phyloP scores from a whole-genome alignment of 2,113 vertebrate species.

The Gambusia holbrooki region DNA sequence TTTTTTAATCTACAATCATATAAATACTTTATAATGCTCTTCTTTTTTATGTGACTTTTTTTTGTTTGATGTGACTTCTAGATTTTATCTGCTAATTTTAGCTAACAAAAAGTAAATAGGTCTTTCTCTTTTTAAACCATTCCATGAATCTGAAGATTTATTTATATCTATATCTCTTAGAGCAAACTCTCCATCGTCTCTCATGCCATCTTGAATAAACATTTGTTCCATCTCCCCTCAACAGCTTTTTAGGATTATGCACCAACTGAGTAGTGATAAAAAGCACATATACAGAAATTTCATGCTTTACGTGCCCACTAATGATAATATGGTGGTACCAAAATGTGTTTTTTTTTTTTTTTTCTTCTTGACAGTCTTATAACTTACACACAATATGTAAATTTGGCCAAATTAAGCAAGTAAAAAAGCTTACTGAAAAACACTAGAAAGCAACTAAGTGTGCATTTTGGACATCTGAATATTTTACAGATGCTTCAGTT shows the following conservation, averaged over 20 bases:
- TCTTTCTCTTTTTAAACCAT: too few species aligned
- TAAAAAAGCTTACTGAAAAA: constrained; percentile 3
- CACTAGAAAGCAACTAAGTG: constrained; percentile 35
- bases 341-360: neutral
- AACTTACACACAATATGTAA: constrained; percentile 11
- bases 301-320: neutral
- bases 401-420: constrained; percentile 23
- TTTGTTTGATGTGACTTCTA: too few species aligned
- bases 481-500: neutral
- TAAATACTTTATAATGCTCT: too few species aligned
- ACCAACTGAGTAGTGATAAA: constrained; percentile 18
- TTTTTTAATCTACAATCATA: too few species aligned
- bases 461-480: constrained; percentile 38
- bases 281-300: neutral
- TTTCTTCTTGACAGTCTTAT: constrained; percentile 8
- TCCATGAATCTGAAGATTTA: too few species aligned
- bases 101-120: too few species aligned
- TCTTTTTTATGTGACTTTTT: too few species aligned
- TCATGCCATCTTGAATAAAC: neutral
- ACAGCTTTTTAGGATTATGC: neutral
- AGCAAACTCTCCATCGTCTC: neutral
- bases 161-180: neutral
- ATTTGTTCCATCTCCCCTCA: constrained; percentile 2
- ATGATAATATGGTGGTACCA: constrained; percentile 1
- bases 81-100: too few species aligned